Evolutionary conservation across 2,113 vertebrate species (phyloP).

Genomic region (Passerina amoena): DNA sequence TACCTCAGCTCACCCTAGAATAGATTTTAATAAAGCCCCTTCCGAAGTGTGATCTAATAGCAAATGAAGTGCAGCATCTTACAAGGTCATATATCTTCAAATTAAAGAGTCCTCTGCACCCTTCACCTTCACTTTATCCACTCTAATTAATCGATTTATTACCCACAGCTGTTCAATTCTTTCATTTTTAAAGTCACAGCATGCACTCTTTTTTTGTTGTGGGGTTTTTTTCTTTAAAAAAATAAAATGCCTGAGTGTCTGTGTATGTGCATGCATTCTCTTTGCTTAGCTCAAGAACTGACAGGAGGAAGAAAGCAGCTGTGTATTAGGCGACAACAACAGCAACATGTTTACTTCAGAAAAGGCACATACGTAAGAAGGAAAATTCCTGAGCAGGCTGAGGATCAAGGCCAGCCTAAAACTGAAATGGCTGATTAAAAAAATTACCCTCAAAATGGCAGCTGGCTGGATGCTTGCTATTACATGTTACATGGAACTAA

Average conservation of each 20-base stretch:
- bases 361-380: not conserved
- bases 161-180: constrained; percentile 17
- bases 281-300: constrained; percentile 24
- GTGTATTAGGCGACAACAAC: not conserved
- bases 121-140: constrained; percentile 57
- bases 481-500: constrained; percentile 5
- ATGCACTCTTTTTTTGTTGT: not conserved
- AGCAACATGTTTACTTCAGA: constrained; percentile 32
- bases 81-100: constrained; percentile 59
- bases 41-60: constrained; percentile 56
- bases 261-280: not conserved
- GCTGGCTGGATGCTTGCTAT: constrained; percentile 35
- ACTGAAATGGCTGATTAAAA: constrained; percentile 65
- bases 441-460: constrained; percentile 69
- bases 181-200: constrained; percentile 26
- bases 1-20: constrained; percentile 54
- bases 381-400: constrained; percentile 21
- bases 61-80: constrained; percentile 61
- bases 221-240: not conserved
- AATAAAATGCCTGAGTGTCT: not conserved
- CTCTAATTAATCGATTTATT: constrained; percentile 52
- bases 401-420: constrained; percentile 43
- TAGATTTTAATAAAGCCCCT: constrained; percentile 61
- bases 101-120: constrained; percentile 46
- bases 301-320: constrained; percentile 30